Evolutionary conservation across 2,888 invertebrate genomes (phyloP), one percentile per base, ranked within the genome.

Genomic region (Agonopterix alstromeriana): DNA sequence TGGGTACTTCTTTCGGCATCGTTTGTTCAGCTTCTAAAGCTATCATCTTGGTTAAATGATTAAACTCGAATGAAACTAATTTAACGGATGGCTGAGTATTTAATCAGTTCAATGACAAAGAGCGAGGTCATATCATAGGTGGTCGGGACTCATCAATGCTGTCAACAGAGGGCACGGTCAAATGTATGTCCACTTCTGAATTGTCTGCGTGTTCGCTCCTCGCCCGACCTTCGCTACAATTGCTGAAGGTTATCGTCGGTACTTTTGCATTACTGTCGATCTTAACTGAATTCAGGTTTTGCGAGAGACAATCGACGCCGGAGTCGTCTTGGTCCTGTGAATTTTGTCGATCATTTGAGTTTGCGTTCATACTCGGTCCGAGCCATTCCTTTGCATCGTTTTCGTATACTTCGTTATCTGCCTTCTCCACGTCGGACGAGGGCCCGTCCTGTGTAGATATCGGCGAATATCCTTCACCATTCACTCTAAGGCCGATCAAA

Each of bases 181-280:
- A 67, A 65, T 83, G 77, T 56, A 84, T 75, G 53, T 69, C 76
- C 53, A 79, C 78, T 55, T 78, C 75, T 36, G 73, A 72, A 73
- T 80, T 81, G 71, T 76, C 68, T 10, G 82, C 68, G 49, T 57
- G 58, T 53, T 78, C 74, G 56, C 65, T 70, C 53, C 74, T 70
- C 47, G 60, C 62, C 57, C 70, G 67, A 53, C 73, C 73, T 63
- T 87, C 88, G 56, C 82, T 79, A 77, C 85, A 89, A 71, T 87
- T 82, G 63, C 86, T 88, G 65, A 87, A 86, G 56, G 89, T 88
- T 79, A 89, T 89, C 53, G 75, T 70, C 43, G 89, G 89, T 50
- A 88, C 74, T 56, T 81, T 79, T 43, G 65, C 80, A 78, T 85
- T 77, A 61, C 72, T 72, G 57, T 83, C 77, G 50, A 86, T 73